phyloP scores from a whole-genome alignment of 2,797 vertebrate species.

The Tokudaia muenninki region DNA sequence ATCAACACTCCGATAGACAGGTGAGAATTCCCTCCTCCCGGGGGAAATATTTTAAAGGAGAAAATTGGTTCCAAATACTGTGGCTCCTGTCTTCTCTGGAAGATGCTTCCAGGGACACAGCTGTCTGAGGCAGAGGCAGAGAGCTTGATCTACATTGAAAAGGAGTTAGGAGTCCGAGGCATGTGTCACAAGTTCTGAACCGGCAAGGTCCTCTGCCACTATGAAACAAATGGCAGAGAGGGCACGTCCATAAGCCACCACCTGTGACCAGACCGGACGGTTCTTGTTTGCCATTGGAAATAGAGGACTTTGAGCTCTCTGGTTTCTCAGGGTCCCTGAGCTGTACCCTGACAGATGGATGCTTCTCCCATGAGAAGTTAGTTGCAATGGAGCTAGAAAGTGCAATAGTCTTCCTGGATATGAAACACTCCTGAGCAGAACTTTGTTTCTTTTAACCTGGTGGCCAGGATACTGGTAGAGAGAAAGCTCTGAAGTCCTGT shows the following conservation, averaged over 20 bases:
- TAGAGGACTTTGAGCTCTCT: neutral
- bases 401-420: neutral
- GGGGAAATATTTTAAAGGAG: constrained; percentile 74
- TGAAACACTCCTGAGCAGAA: neutral
- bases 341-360: neutral
- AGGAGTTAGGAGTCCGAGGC: constrained; percentile 55
- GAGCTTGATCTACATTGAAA: constrained; percentile 74
- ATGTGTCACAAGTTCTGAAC: constrained; percentile 46
- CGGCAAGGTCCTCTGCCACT: neutral
- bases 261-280: neutral
- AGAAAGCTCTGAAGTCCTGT: neutral
- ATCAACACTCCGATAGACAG: constrained; percentile 37
- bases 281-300: constrained; percentile 31
- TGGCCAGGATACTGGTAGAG: neutral
- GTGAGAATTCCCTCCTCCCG: constrained; percentile 17
- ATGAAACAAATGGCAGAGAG: neutral
- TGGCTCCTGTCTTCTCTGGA: constrained; percentile 61
- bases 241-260: neutral
- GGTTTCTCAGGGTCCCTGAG: constrained; percentile 31
- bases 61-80: constrained; percentile 73
- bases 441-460: neutral
- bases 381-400: neutral
- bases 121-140: constrained; percentile 81
- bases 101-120: constrained; percentile 76
- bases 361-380: neutral